Base-by-base conservation (phyloP, 2,113 vertebrate genomes). In the Bujurquina vittata region DNA sequence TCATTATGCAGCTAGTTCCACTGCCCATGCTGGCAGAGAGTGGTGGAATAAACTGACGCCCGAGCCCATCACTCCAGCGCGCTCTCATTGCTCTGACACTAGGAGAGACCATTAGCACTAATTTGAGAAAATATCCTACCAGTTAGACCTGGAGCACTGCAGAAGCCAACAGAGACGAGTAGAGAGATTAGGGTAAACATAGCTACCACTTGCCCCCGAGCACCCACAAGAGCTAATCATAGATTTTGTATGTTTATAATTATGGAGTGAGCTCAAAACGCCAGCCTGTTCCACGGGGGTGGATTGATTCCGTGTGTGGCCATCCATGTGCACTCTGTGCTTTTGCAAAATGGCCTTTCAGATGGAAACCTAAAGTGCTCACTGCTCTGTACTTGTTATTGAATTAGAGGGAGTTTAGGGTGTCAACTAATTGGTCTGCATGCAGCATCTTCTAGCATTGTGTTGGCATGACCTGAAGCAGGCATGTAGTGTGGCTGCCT, bases 41-140 rank as follows among this genome's bases (percentile, higher is more conserved):
- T 62, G 86, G 87, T 89, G 87, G 89, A 89, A 69, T 20, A 84
- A 85, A 57, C 89, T 74, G 69, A 88, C 78, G 93, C 91, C 88
- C 82, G 33, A 82, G 86, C 80, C 77, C 60, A 72, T 95, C 94
- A 93, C 83, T 79, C 84, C 74, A 22, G 85, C 77, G n/a, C 61
- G 61, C 75, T 85, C 89, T 93, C 90, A 94, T 94, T 63, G 84
- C 88, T 87, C 77, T 92, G 94, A 95, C 93, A 93, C 93, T 88
- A 86, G 85, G 85, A 84, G 90, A 84, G 90, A 90, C 87, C 89
- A 92, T 93, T 90, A 93, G 88, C 88, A 87, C 88, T 92, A 92
- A 95, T 94, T 94, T 94, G 86, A 88, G 89, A 88, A 91, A 93
- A 92, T 92, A 86, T 91, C 94, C 92, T 91, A 95, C 94, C 94